These are phyloP conservation scores for Centropus bengalensis DNA, from an alignment of 2,113 vertebrate species.

Conservation along the genomic window DNA sequence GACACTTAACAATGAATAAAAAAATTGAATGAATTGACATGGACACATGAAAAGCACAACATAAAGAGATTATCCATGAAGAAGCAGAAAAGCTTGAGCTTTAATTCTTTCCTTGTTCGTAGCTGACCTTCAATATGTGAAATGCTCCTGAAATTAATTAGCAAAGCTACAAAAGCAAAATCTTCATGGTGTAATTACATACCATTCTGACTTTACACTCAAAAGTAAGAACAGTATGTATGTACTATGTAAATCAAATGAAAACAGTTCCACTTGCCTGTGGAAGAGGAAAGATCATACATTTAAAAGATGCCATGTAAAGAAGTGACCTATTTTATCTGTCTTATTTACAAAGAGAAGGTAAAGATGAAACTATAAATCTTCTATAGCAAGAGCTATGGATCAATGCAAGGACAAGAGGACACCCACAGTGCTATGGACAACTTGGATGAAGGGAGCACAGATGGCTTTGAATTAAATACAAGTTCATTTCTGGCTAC, in stretches of 20 bases:
- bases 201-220: neutral
- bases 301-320: neutral
- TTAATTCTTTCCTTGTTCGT: neutral
- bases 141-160: neutral
- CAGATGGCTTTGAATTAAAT: slow-evolving; percentile 22
- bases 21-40: neutral
- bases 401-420: slow-evolving; percentile 13
- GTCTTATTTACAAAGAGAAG: neutral
- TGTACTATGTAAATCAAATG: neutral
- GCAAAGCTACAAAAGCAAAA: neutral
- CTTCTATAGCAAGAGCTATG: neutral
- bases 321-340: neutral
- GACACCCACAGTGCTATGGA: neutral
- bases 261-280: neutral
- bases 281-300: neutral
- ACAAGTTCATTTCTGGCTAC: slow-evolving; percentile 2
- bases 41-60: neutral
- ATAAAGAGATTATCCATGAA: neutral
- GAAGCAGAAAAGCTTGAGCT: neutral
- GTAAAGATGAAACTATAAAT: neutral
- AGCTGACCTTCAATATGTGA: neutral
- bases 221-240: neutral
- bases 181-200: neutral
- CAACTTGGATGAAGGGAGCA: neutral
- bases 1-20: neutral